These are phyloP conservation scores for Galeopterus variegatus DNA, from an alignment of 2,113 vertebrate genomes.

Conservation along the genomic window DNA sequence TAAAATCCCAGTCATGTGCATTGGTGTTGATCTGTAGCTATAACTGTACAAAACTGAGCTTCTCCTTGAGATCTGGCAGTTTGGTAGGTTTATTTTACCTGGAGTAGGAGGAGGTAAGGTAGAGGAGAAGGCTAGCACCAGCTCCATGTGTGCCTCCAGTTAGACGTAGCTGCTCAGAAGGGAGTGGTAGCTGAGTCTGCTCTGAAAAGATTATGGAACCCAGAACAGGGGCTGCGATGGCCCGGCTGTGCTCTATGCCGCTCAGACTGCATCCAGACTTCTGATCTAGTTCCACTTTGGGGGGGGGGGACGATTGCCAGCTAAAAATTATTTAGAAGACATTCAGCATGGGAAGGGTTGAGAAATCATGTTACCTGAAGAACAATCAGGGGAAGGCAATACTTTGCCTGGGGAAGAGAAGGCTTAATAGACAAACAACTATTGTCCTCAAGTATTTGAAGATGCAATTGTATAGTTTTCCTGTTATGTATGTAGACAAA, in stretches of 20 bases:
- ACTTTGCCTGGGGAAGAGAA: neutral
- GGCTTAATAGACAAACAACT: neutral
- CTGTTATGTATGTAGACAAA: neutral
- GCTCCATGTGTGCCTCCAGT: neutral
- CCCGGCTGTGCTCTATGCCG: accelerated
- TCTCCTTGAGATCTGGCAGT: neutral
- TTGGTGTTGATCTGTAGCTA: neutral
- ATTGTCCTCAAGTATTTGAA: slow-evolving; percentile 38
- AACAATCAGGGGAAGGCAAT: neutral
- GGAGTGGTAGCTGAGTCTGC: neutral
- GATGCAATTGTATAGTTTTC: neutral
- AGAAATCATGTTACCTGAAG: neutral
- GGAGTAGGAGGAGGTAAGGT: accelerated
- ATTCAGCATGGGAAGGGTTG: neutral
- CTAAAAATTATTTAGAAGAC: slow-evolving; percentile 8
- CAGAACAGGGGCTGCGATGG: neutral
- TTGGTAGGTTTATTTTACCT: neutral
- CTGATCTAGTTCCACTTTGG: neutral
- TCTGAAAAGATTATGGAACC: neutral
- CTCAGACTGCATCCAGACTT: neutral
- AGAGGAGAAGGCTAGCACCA: neutral
- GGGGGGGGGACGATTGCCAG: neutral
- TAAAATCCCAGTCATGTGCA: neutral
- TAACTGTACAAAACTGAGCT: neutral
- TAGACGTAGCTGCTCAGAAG: neutral